Conservation (phyloP, 2,113 vertebrate genomes). For the Dipodomys spectabilis region DNA sequence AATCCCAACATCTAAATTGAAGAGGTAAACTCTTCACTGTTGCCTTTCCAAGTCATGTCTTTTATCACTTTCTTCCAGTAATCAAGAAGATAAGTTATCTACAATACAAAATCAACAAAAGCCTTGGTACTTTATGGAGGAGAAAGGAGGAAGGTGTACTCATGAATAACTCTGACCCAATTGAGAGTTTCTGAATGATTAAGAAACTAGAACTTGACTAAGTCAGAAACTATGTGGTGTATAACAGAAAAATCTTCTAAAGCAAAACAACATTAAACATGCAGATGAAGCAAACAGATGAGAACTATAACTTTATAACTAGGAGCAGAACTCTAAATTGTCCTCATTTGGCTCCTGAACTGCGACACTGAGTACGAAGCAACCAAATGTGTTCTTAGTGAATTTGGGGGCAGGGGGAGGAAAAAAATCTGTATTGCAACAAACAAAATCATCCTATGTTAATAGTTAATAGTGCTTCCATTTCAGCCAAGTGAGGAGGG, state of each 20-base stretch:
- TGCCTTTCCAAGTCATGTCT: background rate
- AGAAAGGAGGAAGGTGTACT: background rate
- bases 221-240: conserved; percentile 74
- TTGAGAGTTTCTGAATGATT: conserved; percentile 76
- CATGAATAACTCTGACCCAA: conserved; percentile 55
- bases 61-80: conserved; percentile 9
- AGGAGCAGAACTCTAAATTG: conserved; percentile 11
- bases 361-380: background rate
- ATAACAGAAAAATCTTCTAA: conserved; percentile 69
- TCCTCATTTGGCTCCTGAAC: conserved; percentile 31
- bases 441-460: conserved; percentile 20
- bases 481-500: conserved; percentile 29
- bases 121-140: conserved; percentile 37
- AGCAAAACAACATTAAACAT: conserved; percentile 77
- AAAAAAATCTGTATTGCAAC: background rate
- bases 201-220: conserved; percentile 73
- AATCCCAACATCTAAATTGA: conserved; percentile 4
- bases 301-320: conserved; percentile 50
- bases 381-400: background rate
- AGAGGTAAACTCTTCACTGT: conserved; percentile 15
- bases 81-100: background rate
- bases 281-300: conserved; percentile 69
- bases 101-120: conserved; percentile 27
- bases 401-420: conserved; percentile 16
- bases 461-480: conserved; percentile 21